Evolutionary conservation across 1,140 invertebrate species (phyloP).

Genomic region (Lepidurus couesii): DNA sequence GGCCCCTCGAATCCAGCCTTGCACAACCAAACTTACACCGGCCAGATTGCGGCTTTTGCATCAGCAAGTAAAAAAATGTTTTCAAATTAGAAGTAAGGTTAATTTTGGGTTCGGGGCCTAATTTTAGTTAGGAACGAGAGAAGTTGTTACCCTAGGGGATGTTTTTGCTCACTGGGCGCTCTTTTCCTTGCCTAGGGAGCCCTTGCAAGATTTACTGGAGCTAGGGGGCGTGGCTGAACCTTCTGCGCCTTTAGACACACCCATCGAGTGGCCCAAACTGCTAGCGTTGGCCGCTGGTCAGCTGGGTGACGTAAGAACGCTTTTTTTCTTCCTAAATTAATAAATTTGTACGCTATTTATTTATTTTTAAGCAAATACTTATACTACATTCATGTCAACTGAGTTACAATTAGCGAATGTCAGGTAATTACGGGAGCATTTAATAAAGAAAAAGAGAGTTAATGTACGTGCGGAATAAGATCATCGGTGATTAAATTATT

Average conservation of each 20-base stretch:
- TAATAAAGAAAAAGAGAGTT: not conserved
- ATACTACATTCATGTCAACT: too few relatives aligned
- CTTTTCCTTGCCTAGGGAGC: conserved; percentile 23
- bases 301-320: conserved; percentile 31
- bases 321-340: not conserved
- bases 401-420: not conserved
- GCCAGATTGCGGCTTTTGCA: not conserved
- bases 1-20: conserved; percentile 6
- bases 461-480: not conserved
- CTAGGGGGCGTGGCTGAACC: conserved; percentile 28
- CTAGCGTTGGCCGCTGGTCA: conserved; percentile 33
- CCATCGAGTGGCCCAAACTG: conserved; percentile 33
- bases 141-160: conserved; percentile 13
- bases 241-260: conserved; percentile 3
- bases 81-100: not conserved
- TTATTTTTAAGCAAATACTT: too few relatives aligned
- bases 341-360: too few relatives aligned
- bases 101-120: not conserved
- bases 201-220: conserved; percentile 32
- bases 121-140: conserved; percentile 11
- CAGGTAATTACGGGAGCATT: not conserved
- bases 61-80: not conserved
- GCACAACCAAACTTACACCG: not conserved
- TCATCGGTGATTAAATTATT: conserved; percentile 19
- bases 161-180: conserved; percentile 29